Percentiles rank a stretch among this genome's conserved stretches.
Conservation (phyloP, 2,888 invertebrate genomes). For the Onthophagus sagittarius region DNA sequence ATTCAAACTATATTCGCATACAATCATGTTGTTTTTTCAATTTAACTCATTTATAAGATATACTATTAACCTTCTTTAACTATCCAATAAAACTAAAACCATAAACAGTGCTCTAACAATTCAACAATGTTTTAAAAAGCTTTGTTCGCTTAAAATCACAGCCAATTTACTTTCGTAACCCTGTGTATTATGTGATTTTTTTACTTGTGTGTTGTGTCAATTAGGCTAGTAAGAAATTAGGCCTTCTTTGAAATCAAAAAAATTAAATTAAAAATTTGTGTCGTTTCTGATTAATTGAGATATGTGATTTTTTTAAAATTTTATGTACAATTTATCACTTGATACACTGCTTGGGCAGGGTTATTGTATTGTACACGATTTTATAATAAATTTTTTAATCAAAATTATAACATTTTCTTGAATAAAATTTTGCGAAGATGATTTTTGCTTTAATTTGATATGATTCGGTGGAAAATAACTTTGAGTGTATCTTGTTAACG, state of each 20-base stretch:
- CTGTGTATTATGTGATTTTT: slow-evolving; percentile 15
- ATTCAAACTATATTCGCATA: too few species aligned
- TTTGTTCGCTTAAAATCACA: slow-evolving; percentile 21
- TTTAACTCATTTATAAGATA: too few species aligned
- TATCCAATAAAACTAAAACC: background rate
- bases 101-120: background rate
- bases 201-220: background rate
- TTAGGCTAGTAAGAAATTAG: background rate
- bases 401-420: too few species aligned
- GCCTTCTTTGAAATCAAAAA: background rate
- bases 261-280: too few species aligned
- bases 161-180: slow-evolving; percentile 26
- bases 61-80: too few species aligned
- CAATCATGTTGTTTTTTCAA: too few species aligned
- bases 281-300: background rate
- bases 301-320: background rate
- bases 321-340: background rate
- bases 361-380: background rate
- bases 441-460: too few species aligned
- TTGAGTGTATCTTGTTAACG: background rate
- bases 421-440: too few species aligned
- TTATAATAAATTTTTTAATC: background rate
- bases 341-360: background rate
- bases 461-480: background rate
- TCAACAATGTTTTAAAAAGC: slow-evolving; percentile 6